Conservation (phyloP, 2,888 invertebrate species). For the Anorthoa munda region DNA sequence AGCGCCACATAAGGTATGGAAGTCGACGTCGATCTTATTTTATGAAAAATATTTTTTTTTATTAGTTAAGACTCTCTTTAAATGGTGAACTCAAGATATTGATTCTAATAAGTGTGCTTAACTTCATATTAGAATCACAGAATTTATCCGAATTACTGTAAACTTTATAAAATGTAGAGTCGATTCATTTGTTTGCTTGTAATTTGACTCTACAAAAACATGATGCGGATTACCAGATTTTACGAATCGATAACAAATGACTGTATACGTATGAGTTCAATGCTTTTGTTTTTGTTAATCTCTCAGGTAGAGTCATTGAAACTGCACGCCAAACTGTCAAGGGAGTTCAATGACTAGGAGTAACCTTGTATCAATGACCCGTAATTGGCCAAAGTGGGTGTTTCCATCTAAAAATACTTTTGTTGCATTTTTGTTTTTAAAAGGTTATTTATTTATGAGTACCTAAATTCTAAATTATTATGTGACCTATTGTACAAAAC, state of each 20-base stretch:
- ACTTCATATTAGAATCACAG: neutral
- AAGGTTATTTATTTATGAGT: neutral
- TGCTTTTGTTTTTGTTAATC: neutral
- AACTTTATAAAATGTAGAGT: neutral
- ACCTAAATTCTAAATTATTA: too few relatives aligned
- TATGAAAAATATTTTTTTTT: neutral
- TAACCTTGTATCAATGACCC: conserved; percentile 30
- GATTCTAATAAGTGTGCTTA: neutral
- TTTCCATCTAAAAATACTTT: conserved; percentile 24
- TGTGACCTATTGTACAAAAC: too few relatives aligned
- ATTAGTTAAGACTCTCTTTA: neutral
- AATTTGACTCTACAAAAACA: conserved; percentile 17
- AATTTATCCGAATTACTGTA: neutral
- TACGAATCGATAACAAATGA: neutral
- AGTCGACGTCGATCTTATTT: too few relatives aligned
- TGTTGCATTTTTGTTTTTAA: neutral
- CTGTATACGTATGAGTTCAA: neutral
- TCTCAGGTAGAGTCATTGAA: conserved; percentile 3
- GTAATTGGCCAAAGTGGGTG: neutral
- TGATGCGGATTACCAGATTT: conserved; percentile 5
- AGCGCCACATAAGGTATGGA: neutral
- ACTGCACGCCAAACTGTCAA: conserved; percentile 7
- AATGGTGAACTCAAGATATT: neutral
- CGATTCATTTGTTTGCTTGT: conserved; percentile 6
- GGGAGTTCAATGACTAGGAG: conserved; percentile 19